These are phyloP conservation scores for Oostethus manadensis DNA, from an alignment of 2,113 vertebrate species.

Conservation along the genomic window DNA sequence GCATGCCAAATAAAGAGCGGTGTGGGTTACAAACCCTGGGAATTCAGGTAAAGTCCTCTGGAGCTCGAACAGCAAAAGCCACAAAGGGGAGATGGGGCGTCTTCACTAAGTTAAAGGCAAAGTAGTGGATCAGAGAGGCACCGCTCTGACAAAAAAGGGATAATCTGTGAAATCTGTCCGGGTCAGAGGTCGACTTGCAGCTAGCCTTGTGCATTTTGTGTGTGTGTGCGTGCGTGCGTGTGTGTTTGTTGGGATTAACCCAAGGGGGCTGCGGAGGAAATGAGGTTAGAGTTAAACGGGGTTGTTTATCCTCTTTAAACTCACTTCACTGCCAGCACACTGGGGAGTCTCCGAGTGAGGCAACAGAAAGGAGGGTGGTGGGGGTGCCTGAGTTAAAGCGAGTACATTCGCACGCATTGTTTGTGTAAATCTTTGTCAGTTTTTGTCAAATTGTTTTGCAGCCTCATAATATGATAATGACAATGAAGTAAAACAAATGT, in stretches of 20 bases:
- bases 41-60: conserved; percentile 84
- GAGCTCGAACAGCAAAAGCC: conserved; percentile 81
- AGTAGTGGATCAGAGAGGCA: conserved; percentile 71
- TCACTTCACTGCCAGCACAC: conserved; percentile 56
- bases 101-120: conserved; percentile 84
- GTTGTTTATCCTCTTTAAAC: conserved; percentile 64
- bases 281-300: conserved; percentile 68
- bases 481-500: no score
- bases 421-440: conserved; percentile 48
- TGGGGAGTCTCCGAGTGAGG: conserved; percentile 39
- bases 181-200: conserved; percentile 89
- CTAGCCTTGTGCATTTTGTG: conserved; percentile 73
- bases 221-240: conserved; percentile 31
- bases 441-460: conserved; percentile 38
- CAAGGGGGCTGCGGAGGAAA: conserved; percentile 80
- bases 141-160: conserved; percentile 77
- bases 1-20: conserved; percentile 54
- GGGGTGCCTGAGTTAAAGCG: conserved; percentile 9
- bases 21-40: conserved; percentile 47
- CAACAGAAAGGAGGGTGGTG: conserved; percentile 20
- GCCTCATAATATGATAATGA: neutral
- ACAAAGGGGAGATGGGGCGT: conserved; percentile 51
- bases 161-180: conserved; percentile 90
- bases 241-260: conserved; percentile 68
- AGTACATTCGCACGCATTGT: conserved; percentile 14